Evolutionary conservation across 2,797 vertebrate species (phyloP).

Genomic region (Acanthornis magna): DNA sequence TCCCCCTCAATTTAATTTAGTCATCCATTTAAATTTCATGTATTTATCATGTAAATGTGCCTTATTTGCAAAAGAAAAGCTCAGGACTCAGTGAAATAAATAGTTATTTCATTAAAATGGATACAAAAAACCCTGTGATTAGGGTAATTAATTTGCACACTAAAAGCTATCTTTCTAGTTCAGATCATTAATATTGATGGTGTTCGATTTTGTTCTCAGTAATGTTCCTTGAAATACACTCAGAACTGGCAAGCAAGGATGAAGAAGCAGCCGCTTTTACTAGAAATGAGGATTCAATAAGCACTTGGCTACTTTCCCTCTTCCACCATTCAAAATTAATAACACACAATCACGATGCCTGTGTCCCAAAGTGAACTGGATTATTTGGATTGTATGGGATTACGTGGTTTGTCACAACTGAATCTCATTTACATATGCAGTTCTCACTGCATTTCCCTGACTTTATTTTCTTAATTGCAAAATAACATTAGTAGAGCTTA

Average conservation of each 20-base stretch:
- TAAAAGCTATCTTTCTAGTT: constrained; percentile 81
- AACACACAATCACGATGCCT: background rate
- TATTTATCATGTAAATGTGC: constrained; percentile 83
- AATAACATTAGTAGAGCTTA: constrained; percentile 67
- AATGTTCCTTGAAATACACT: constrained; percentile 78
- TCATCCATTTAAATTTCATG: constrained; percentile 80
- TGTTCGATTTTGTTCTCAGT: constrained; percentile 78
- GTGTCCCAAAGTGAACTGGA: constrained; percentile 51
- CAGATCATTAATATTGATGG: constrained; percentile 84
- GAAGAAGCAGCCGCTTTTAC: constrained; percentile 45
- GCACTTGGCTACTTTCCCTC: constrained; percentile 21
- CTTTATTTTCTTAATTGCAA: constrained; percentile 62
- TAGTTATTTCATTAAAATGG: constrained; percentile 84
- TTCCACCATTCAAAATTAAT: constrained; percentile 38
- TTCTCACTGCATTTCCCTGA: constrained; percentile 19
- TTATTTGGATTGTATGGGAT: constrained; percentile 2
- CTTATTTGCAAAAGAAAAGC: constrained; percentile 84
- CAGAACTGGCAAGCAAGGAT: constrained; percentile 61
- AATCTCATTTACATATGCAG: constrained; percentile 48
- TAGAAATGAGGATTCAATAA: constrained; percentile 46
- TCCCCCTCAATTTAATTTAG: constrained; percentile 77
- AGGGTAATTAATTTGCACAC: constrained; percentile 83
- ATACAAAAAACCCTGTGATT: constrained; percentile 82
- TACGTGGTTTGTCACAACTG: background rate
- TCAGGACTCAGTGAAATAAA: constrained; percentile 79